Evolutionary conservation across 2,113 vertebrate genomes (phyloP).

Genomic region (Cryptomyrus ogoouensis): DNA sequence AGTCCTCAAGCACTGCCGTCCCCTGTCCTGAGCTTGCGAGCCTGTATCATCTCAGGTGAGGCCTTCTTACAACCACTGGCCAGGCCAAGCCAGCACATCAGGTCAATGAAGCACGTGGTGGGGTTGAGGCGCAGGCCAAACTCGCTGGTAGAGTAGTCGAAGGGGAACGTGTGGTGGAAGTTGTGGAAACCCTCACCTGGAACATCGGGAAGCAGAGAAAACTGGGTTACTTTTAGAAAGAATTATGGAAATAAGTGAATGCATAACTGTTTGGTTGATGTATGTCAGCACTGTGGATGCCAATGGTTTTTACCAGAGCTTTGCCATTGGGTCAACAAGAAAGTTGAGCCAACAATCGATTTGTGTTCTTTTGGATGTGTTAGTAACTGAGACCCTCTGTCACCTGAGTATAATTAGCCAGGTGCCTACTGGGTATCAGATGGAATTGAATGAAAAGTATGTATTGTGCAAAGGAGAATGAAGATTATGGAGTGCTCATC

Average conservation of each 20-base stretch:
- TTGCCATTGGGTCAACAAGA: neutral
- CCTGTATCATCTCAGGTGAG: slow-evolving; percentile 58
- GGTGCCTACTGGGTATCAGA: neutral
- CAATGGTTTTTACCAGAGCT: neutral
- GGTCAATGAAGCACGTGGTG: slow-evolving; percentile 76
- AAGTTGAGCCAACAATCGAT: neutral
- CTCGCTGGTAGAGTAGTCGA: slow-evolving; percentile 71
- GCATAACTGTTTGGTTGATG: neutral
- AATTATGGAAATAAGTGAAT: neutral
- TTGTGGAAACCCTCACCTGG: slow-evolving; percentile 77
- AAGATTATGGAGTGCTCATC: neutral
- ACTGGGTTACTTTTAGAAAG: neutral
- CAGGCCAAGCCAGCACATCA: slow-evolving; percentile 71
- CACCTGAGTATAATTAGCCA: neutral
- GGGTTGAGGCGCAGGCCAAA: slow-evolving; percentile 72
- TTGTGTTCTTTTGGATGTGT: neutral
- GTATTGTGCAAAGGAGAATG: neutral
- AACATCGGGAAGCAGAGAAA: neutral
- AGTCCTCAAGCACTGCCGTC: slow-evolving; percentile 59
- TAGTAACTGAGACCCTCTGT: neutral
- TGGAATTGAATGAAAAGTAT: neutral
- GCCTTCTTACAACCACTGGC: slow-evolving; percentile 64
- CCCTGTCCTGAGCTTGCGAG: slow-evolving; percentile 67
- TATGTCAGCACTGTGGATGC: neutral
- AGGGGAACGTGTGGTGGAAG: slow-evolving; percentile 78